These are phyloP conservation scores for Ceratina australensis DNA, from an alignment of 1,140 invertebrate species.

Conservation along the genomic window DNA sequence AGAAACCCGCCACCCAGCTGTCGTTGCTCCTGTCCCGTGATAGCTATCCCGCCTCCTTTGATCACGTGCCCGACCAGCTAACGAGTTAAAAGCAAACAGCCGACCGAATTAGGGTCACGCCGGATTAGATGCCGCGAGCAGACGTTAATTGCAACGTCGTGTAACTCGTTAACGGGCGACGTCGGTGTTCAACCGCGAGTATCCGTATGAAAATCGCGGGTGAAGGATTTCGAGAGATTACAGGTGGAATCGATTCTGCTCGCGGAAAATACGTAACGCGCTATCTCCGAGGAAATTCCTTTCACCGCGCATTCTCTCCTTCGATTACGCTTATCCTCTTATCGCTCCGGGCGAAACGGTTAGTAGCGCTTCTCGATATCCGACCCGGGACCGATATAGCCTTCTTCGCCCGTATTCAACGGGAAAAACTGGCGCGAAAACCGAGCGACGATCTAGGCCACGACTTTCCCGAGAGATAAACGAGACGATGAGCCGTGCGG, in stretches of 20 bases:
- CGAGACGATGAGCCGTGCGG: not conserved
- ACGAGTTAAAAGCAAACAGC: conserved; percentile 50
- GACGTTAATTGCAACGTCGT: too few species aligned
- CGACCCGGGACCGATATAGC: conserved; percentile 1
- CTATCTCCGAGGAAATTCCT: not conserved
- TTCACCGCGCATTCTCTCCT: conserved; percentile 1
- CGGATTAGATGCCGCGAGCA: not conserved
- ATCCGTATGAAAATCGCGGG: too few species aligned
- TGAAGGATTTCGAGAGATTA: too few species aligned
- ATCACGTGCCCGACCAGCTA: conserved; percentile 89
- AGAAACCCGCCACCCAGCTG: conserved; percentile 81
- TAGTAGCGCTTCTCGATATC: conserved; percentile 1
- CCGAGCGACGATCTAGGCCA: not conserved
- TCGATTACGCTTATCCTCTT: conserved; percentile 1
- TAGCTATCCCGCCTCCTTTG: conserved; percentile 86
- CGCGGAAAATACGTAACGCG: not conserved
- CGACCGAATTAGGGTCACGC: not conserved
- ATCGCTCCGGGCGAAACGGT: not conserved
- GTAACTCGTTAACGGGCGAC: too few species aligned
- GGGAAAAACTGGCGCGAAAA: not conserved
- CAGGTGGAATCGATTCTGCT: not conserved
- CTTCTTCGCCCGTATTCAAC: too few species aligned
- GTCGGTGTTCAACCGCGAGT: too few species aligned
- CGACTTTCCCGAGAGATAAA: not conserved
- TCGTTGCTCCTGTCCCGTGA: conserved; percentile 86